Base-by-base conservation (phyloP, 2,888 invertebrate genomes). In the Trissoscelio sp. region DNA sequence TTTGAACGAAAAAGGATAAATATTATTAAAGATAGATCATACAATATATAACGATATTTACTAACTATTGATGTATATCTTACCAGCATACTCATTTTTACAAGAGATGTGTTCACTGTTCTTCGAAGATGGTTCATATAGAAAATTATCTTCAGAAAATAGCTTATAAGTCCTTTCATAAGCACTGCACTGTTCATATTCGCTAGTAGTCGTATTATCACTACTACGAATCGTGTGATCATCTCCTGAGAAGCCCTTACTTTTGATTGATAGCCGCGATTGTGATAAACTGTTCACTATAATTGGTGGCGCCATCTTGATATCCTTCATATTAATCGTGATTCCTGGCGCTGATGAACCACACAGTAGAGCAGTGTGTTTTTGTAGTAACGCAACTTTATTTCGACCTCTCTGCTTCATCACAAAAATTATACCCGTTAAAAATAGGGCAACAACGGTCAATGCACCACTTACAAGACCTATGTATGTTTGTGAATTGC, bases 341-440 rank as follows among this genome's bases (percentile, higher is more conserved):
- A 92, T 92, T 0, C 93, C 92, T 0, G 93, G 92, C 22, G 93
- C 92, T 3, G 93, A 92, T 67, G 93, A 92, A 81, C 93, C 92
- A 73, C 93, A 93, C 12, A 93, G 92, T 48, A 94, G 88, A 0
- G 93, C 93, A 6, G 94, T 93, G 89, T 94, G 94, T 86, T 94
- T 94, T 88, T 94, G 94, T 31, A 94, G 91, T 1, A 94, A 92
- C 1, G 94, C 94, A 3, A 94, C 94, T 83, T 93, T 94, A 86
- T 94, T 94, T 44, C 94, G 92, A n/a, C 94, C 94, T 20, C 94
- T 90, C 31, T 94, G 92, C 69, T 95, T 93, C 93, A 95, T 94
- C 82, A 95, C 92, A 85, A 94, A 93, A 11, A 94, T 93, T 9
- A 94, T 93, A 87, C 95, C 94, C 24, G 94, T 94, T 74, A 95